Evolutionary conservation across 2,113 vertebrate genomes (phyloP).

Genomic region (Barbus barbus): DNA sequence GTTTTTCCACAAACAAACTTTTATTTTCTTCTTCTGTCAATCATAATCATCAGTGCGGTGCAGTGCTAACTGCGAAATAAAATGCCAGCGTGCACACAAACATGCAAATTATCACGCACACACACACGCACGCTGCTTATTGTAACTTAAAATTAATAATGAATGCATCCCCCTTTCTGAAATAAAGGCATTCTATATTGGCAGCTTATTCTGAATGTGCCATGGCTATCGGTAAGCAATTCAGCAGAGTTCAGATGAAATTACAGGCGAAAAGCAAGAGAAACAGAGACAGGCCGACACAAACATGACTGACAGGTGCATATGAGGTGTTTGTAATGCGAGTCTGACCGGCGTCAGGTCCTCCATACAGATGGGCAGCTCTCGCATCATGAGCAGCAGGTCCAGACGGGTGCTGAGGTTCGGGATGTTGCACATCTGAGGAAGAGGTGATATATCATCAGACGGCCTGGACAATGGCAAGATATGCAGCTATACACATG

Average conservation of each 20-base stretch:
- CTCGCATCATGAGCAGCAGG: constrained; percentile 78
- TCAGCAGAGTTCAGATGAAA: constrained; percentile 20
- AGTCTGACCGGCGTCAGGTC: constrained; percentile 79
- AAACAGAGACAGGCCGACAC: not conserved
- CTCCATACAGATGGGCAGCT: constrained; percentile 75
- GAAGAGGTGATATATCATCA: constrained; percentile 19
- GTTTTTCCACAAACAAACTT: constrained; percentile 47
- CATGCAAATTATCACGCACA: constrained; percentile 19
- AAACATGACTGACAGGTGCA: not conserved
- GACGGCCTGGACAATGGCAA: not conserved
- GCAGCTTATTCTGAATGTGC: not conserved
- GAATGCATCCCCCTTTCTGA: not conserved
- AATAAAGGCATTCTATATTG: not conserved
- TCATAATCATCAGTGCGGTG: constrained; percentile 51
- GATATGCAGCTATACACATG: not conserved
- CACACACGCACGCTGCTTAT: constrained; percentile 8
- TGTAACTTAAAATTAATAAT: constrained; percentile 28
- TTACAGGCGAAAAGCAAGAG: not conserved
- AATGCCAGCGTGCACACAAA: constrained; percentile 1
- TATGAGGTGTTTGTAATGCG: constrained; percentile 13
- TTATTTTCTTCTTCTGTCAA: constrained; percentile 55
- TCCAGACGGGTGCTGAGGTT: constrained; percentile 76
- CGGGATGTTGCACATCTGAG: constrained; percentile 84
- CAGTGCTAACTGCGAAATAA: constrained; percentile 39
- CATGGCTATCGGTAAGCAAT: constrained; percentile 15